Conservation (phyloP, 2,797 vertebrate genomes). For the Hypotaenidia okinawae region DNA sequence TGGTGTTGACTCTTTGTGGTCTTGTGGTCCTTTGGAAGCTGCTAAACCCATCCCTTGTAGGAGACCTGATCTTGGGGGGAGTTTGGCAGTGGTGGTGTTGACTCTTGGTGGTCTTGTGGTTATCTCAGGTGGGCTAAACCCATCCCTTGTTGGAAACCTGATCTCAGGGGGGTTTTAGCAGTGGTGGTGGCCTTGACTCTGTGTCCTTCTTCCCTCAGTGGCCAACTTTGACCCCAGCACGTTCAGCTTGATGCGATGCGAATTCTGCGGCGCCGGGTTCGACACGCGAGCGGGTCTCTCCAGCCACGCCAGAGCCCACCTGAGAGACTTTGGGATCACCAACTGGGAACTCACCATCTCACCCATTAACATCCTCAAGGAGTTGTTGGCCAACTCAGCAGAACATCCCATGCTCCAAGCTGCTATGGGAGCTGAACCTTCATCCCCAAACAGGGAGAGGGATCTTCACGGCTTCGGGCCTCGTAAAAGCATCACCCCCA, state of each 20-base stretch:
- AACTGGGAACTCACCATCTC: constrained; percentile 98
- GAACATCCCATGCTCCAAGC: constrained; percentile 86
- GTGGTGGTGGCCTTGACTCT: background rate
- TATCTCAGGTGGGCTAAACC: no score
- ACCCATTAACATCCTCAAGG: constrained; percentile 92
- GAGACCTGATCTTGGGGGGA: no score
- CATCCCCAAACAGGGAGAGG: constrained; percentile 62
- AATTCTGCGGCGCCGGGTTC: constrained; percentile 96
- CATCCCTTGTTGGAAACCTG: no score
- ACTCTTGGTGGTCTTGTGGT: no score
- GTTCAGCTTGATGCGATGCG: constrained; percentile 97
- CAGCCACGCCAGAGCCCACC: constrained; percentile 94
- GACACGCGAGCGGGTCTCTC: constrained; percentile 95
- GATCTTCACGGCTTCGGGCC: constrained; percentile 59
- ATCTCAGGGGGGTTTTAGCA: background rate
- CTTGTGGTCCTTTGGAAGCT: no score
- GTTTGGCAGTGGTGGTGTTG: no score
- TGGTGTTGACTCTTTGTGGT: no score
- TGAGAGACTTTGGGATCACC: constrained; percentile 95
- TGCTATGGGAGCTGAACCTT: constrained; percentile 72
- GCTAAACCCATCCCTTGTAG: no score
- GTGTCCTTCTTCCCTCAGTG: constrained; percentile 77
- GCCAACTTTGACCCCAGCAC: constrained; percentile 96
- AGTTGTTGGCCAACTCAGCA: constrained; percentile 90
- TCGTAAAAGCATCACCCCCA: constrained; percentile 28